A percentile compares a stretch with the other conserved stretches of the same genome.
Conservation (phyloP, 1,140 invertebrate species). For the Zaprionus ghesquierei region DNA sequence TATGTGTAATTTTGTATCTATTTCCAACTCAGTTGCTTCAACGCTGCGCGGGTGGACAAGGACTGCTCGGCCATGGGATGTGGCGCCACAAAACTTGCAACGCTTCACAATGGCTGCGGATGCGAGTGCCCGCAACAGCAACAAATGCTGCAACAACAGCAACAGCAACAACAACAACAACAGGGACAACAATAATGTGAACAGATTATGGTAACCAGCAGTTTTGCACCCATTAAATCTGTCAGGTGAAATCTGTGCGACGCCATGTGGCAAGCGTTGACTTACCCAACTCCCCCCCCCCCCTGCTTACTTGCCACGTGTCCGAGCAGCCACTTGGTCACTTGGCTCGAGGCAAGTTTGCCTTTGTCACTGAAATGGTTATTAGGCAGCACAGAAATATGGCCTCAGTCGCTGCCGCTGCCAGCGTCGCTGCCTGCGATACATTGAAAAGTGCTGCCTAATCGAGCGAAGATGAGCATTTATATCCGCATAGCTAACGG, state of each 20-base stretch:
- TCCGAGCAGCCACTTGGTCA: background rate
- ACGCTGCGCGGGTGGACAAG: too few relatives aligned
- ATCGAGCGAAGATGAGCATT: slow-evolving; percentile 39
- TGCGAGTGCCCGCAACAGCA: slow-evolving; percentile 7
- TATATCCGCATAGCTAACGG: slow-evolving; percentile 28
- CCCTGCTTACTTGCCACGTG: background rate
- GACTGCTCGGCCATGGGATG: background rate
- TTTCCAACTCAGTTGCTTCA: slow-evolving; percentile 16
- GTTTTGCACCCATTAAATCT: slow-evolving; percentile 68
- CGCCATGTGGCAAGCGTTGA: slow-evolving; percentile 8
- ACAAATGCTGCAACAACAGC: background rate
- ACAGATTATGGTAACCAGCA: slow-evolving; percentile 51
- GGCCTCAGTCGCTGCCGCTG: background rate
- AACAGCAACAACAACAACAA: background rate
- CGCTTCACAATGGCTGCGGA: slow-evolving; percentile 6
- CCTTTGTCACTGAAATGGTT: slow-evolving; percentile 17
- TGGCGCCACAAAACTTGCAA: slow-evolving; percentile 4
- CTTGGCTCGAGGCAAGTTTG: background rate
- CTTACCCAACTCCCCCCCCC: background rate
- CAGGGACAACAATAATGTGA: slow-evolving; percentile 37
- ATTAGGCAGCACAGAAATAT: slow-evolving; percentile 14
- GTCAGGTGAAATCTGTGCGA: slow-evolving; percentile 45
- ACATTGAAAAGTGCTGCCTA: slow-evolving; percentile 55
- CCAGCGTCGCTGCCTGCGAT: background rate
- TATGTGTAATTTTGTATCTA: background rate